Conservation (phyloP, 2,113 vertebrate genomes). For the Phyllostomus discolor region DNA sequence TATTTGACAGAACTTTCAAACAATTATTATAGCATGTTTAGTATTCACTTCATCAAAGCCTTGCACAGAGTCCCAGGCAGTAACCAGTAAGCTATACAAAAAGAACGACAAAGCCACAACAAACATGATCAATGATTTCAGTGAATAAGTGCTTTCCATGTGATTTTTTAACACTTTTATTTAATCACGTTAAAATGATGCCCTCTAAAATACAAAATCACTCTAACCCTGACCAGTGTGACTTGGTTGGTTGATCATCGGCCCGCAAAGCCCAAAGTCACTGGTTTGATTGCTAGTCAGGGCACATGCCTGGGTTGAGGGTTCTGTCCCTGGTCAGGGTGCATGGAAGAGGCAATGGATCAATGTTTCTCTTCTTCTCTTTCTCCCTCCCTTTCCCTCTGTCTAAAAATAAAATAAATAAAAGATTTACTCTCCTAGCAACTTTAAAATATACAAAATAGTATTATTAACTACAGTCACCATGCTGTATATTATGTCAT, state of each 20-base stretch:
- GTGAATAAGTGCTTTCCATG: neutral
- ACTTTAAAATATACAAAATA: neutral
- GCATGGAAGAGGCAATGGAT: too few relatives aligned
- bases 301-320: too few relatives aligned
- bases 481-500: neutral
- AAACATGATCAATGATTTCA: neutral
- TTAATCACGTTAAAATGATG: neutral
- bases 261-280: too few relatives aligned
- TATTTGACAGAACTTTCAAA: constrained; percentile 50
- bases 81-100: neutral
- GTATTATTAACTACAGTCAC: neutral
- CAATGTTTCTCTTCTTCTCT: too few relatives aligned
- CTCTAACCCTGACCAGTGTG: too few relatives aligned
- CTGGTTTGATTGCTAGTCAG: too few relatives aligned
- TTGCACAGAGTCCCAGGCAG: neutral
- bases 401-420: too few relatives aligned
- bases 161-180: neutral
- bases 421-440: neutral
- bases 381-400: too few relatives aligned
- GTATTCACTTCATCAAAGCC: neutral
- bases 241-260: too few relatives aligned
- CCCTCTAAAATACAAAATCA: neutral
- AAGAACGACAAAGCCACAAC: neutral
- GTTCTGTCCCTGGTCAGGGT: too few relatives aligned
- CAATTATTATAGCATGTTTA: constrained; percentile 23